These are phyloP conservation scores for Aix galericulata DNA, from an alignment of 2,113 vertebrate genomes.

Conservation along the genomic window DNA sequence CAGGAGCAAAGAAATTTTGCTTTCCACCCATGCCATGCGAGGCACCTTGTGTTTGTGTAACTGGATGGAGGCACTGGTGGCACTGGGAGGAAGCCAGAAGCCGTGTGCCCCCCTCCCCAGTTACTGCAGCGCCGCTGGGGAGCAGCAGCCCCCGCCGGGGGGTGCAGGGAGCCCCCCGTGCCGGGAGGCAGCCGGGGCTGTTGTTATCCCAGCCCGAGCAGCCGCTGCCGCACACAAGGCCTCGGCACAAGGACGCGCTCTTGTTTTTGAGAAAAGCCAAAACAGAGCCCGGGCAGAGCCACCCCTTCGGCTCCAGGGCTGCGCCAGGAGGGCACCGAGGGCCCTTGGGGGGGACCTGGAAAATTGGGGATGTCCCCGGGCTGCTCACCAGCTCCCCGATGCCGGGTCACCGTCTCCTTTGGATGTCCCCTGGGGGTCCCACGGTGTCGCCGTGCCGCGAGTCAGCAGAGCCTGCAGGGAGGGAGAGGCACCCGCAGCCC, in stretches of 20 bases:
- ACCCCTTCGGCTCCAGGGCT: accelerated
- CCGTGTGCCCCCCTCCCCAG: background rate
- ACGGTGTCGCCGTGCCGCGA: accelerated
- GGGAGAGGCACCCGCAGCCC: background rate
- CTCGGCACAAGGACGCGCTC: conserved; percentile 26
- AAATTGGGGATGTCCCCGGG: background rate
- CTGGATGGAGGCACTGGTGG: accelerated
- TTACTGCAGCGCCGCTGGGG: background rate
- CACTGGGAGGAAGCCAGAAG: background rate
- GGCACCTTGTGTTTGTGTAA: accelerated
- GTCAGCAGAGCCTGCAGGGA: background rate
- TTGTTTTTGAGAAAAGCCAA: background rate
- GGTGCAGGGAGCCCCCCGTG: background rate
- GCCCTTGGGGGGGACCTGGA: background rate
- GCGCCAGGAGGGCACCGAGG: background rate
- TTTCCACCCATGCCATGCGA: accelerated
- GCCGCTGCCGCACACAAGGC: background rate
- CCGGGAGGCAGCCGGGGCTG: accelerated
- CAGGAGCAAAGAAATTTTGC: background rate
- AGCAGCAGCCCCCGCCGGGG: background rate
- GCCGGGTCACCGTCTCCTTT: background rate
- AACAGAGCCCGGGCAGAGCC: background rate
- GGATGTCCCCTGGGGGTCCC: background rate
- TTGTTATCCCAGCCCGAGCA: background rate
- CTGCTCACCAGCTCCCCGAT: background rate